Evolutionary conservation across 1,140 invertebrate genomes (phyloP).

Genomic region (Pristionchus pacificus): DNA sequence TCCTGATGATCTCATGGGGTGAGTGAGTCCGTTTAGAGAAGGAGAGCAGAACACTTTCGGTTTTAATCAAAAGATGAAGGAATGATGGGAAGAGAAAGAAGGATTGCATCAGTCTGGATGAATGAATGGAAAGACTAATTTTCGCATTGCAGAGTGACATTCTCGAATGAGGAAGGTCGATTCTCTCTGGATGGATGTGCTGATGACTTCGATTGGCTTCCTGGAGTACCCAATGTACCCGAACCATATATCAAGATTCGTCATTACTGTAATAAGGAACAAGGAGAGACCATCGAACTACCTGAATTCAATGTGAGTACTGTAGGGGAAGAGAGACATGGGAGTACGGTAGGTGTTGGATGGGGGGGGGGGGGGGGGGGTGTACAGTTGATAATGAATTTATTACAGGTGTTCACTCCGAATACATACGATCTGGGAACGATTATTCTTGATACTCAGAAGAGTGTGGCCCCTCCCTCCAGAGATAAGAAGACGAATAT

Average conservation of each 20-base stretch:
- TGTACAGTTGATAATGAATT: too few relatives aligned
- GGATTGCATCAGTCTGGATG: too few relatives aligned
- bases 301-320: slow-evolving; percentile 28
- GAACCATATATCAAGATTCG: slow-evolving; percentile 49
- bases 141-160: slow-evolving; percentile 42
- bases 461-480: neutral
- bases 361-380: too few relatives aligned
- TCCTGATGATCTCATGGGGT: slow-evolving; percentile 41
- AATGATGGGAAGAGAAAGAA: too few relatives aligned
- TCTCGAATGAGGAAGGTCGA: slow-evolving; percentile 48
- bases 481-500: neutral
- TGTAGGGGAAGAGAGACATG: slow-evolving; percentile 29
- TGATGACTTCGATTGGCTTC: slow-evolving; percentile 48
- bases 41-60: slow-evolving; percentile 4
- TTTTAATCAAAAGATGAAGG: neutral
- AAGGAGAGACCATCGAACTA: slow-evolving; percentile 40
- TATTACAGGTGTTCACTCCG: slow-evolving; percentile 46
- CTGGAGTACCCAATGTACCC: slow-evolving; percentile 43
- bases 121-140: too few relatives aligned
- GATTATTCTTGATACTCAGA: slow-evolving; percentile 37
- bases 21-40: neutral
- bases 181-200: slow-evolving; percentile 52
- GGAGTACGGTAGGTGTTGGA: too few relatives aligned
- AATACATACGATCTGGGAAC: slow-evolving; percentile 52
- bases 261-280: slow-evolving; percentile 50